Percentiles rank a stretch among this genome's conserved stretches.
phyloP scores from a whole-genome alignment of 1,140 invertebrate genomes.

The Lasioglossum baleicum region DNA sequence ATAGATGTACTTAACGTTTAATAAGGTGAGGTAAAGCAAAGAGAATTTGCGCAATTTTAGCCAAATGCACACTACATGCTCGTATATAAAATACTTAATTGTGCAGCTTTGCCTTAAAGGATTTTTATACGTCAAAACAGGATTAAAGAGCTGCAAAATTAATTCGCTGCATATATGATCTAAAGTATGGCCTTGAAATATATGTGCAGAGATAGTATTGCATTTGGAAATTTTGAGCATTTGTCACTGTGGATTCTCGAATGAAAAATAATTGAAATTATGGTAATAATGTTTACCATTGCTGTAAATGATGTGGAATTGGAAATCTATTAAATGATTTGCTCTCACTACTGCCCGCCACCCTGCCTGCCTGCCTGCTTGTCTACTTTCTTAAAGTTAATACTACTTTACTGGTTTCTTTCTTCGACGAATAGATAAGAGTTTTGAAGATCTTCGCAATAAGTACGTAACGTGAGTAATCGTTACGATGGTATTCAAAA shows the following conservation, averaged over 20 bases:
- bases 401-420: conserved; percentile 20
- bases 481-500: neutral
- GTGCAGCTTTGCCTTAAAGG: conserved; percentile 32
- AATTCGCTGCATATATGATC: conserved; percentile 21
- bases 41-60: conserved; percentile 49
- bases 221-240: conserved; percentile 60
- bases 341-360: conserved; percentile 73
- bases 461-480: neutral
- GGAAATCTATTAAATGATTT: conserved; percentile 74
- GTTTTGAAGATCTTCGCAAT: neutral
- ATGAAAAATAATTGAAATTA: conserved; percentile 52
- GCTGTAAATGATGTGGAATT: conserved; percentile 74
- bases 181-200: conserved; percentile 45
- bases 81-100: conserved; percentile 52
- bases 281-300: conserved; percentile 65
- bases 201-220: conserved; percentile 61
- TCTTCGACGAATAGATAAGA: neutral
- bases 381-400: conserved; percentile 48
- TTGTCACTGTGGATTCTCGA: conserved; percentile 36
- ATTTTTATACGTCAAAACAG: conserved; percentile 51
- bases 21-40: conserved; percentile 30
- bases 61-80: conserved; percentile 65
- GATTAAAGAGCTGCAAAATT: conserved; percentile 29
- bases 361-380: conserved; percentile 70
- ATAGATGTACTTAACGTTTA: conserved; percentile 48